Base-by-base conservation (phyloP, 1,140 invertebrate genomes). In the Phortica variegata region DNA sequence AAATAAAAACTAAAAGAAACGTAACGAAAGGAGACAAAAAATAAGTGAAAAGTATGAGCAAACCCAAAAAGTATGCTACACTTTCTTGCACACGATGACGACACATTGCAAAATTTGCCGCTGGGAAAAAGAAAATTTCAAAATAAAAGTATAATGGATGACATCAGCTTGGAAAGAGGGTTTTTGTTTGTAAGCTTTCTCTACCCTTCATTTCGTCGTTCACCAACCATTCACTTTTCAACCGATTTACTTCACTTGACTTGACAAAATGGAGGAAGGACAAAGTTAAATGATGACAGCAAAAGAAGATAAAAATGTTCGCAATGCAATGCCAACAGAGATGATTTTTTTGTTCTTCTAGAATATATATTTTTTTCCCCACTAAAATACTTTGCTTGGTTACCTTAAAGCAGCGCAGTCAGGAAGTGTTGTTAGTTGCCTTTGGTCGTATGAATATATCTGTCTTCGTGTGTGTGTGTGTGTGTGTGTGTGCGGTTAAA, bases 301-400 rank as follows among this genome's bases (percentile, higher is more conserved):
- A 40, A 43, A 42, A 36, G 56, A 44, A 56, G 55, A 58, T 59
- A 61, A 65, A 65, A 65, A 55, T 54, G 52, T 49, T 61, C 56
- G 49, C 58, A 65, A 53, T 58, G 61, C 61, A 65, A 58, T 49
- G 33, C 8, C 4, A 34, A 34, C 33, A 7, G 33, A n/a, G 33
- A 10, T 29, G 6, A 7, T 29, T 12, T 7, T 29, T 29, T 29
- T 29, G 6, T 29, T 29, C 6, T 7, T 29, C 12, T 29, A 12
- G 26, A 29, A 29, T 29, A 7, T 29, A 7, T 29, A 7, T 29
- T 29, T 29, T 29, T 29, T 29, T 34, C 12, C 5, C 10, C 33
- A n/a, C n/a, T n/a, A n/a, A n/a, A n/a, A n/a, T n/a, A n/a, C n/a
- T n/a, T 34, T 34, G 8, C 10, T 34, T 34, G 13, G 12, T 5